A percentile compares a stretch with the other conserved stretches of the same genome.
Conservation (phyloP, 1,140 invertebrate genomes). For the Diachasmimorpha longicaudata region DNA sequence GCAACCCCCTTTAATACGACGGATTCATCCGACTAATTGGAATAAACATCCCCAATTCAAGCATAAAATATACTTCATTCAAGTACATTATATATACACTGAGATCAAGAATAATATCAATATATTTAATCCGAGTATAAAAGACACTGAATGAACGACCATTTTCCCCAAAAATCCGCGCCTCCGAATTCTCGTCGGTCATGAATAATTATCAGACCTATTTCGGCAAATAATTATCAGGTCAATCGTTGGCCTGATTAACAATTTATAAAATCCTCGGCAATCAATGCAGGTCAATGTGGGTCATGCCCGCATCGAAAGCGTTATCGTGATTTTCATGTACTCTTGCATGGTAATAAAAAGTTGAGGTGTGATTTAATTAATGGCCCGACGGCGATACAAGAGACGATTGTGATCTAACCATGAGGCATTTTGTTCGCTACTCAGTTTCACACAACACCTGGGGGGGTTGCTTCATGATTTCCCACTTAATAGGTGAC, state of each 20-base stretch:
- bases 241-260: no score
- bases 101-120: no score
- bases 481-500: neutral
- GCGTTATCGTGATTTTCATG: neutral
- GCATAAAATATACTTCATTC: no score
- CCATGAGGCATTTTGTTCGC: slow-evolving; percentile 34
- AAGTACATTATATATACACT: no score
- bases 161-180: neutral
- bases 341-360: slow-evolving; percentile 21
- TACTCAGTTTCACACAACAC: slow-evolving; percentile 18
- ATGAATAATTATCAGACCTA: no score
- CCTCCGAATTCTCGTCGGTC: no score
- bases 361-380: slow-evolving; percentile 30
- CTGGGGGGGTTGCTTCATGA: neutral
- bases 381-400: slow-evolving; percentile 28
- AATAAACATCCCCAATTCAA: no score
- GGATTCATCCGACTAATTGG: no score
- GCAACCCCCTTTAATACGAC: no score
- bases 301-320: slow-evolving; percentile 1
- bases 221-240: no score
- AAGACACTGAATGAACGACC: no score
- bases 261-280: neutral
- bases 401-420: slow-evolving; percentile 38
- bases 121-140: no score
- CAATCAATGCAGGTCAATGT: neutral